These are phyloP conservation scores for Anthonomus grandis DNA, from an alignment of 1,140 invertebrate species.

Conservation along the genomic window DNA sequence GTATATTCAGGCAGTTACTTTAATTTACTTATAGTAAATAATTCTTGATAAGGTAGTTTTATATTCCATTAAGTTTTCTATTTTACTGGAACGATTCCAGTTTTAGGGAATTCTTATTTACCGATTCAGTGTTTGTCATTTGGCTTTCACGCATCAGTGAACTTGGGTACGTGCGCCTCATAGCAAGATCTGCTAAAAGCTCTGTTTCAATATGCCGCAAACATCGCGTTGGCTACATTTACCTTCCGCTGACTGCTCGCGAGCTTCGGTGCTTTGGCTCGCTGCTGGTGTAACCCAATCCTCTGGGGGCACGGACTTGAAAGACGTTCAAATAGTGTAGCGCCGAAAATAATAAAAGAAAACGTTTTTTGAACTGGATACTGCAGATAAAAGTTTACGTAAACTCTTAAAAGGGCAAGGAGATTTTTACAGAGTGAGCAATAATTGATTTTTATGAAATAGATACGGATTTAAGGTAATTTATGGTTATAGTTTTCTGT, in stretches of 20 bases:
- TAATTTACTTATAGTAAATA: no score
- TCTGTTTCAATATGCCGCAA: conserved; percentile 35
- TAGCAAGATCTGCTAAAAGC: conserved; percentile 35
- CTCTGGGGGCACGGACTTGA: conserved; percentile 21
- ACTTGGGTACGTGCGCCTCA: conserved; percentile 32
- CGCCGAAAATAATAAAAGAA: not conserved
- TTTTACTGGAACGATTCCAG: no score
- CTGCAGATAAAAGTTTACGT: conserved; percentile 5
- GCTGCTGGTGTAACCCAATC: conserved; percentile 18
- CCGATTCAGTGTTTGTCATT: conserved; percentile 13
- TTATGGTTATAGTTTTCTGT: no score
- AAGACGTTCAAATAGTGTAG: conserved; percentile 18
- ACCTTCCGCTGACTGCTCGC: conserved; percentile 25
- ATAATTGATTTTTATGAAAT: no score
- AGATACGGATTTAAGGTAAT: no score
- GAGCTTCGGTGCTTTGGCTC: conserved; percentile 2
- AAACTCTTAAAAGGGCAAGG: no score
- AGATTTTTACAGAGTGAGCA: no score
- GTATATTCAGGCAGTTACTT: no score
- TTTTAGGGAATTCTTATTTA: conserved; percentile 19
- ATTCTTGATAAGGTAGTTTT: no score
- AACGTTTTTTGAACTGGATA: conserved; percentile 15
- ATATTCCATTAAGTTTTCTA: no score
- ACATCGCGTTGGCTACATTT: conserved; percentile 29
- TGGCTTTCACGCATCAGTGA: conserved; percentile 28